Conservation (phyloP, 2,888 invertebrate species). For the Graphium colonna region DNA sequence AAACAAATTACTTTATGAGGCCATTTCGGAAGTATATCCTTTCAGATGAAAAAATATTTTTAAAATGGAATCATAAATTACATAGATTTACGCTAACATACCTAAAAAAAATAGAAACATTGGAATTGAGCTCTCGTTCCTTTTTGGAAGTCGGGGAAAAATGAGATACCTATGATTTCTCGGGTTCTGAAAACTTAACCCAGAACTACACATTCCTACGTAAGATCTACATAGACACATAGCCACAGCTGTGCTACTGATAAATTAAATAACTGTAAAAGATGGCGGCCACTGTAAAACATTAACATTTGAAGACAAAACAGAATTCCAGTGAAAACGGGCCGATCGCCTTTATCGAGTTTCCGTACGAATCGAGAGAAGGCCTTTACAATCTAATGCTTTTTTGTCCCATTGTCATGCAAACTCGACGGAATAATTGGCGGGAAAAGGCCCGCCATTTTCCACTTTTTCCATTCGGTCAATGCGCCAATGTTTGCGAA, state of each 20-base stretch:
- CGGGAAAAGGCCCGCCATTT: slow-evolving; percentile 29
- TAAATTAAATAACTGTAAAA: not conserved
- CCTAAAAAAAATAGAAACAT: too few species aligned
- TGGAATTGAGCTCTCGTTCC: too few species aligned
- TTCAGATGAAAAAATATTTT: too few species aligned
- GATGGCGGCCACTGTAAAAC: slow-evolving; percentile 1
- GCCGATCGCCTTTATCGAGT: slow-evolving; percentile 14
- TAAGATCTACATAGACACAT: not conserved
- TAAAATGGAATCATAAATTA: too few species aligned
- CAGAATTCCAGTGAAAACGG: slow-evolving; percentile 5
- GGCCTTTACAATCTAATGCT: slow-evolving; percentile 20
- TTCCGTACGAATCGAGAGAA: slow-evolving; percentile 14
- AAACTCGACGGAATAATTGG: slow-evolving; percentile 34
- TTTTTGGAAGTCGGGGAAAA: too few species aligned
- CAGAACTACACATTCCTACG: too few species aligned
- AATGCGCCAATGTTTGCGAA: slow-evolving; percentile 19
- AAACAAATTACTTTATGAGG: too few species aligned
- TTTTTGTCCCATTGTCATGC: slow-evolving; percentile 38
- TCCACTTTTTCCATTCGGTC: slow-evolving; percentile 28
- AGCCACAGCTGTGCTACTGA: not conserved
- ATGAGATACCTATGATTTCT: too few species aligned
- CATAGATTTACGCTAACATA: too few species aligned
- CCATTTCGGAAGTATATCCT: too few species aligned
- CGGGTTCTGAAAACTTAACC: too few species aligned
- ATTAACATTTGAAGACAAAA: slow-evolving; percentile 8